Conservation (phyloP, 2,888 invertebrate species). For the Brenthis daphne region DNA sequence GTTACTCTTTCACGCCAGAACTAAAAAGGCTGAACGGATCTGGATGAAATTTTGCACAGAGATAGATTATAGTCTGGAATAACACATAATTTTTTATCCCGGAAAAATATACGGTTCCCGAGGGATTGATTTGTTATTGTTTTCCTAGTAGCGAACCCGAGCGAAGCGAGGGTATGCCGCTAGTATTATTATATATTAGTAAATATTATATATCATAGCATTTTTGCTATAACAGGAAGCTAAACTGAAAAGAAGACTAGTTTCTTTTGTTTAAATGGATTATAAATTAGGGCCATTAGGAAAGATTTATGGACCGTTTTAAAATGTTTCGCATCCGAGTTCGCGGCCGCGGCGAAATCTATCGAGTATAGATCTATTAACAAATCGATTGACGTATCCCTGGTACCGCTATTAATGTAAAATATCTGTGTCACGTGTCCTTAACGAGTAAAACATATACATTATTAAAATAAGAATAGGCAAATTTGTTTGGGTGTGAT, state of each 20-base stretch:
- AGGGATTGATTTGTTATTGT: too few relatives aligned
- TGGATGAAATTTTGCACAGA: too few relatives aligned
- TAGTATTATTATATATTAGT: too few relatives aligned
- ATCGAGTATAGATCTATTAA: conserved; percentile 23
- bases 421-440: conserved; percentile 18
- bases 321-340: conserved; percentile 18
- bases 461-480: conserved; percentile 11
- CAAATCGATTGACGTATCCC: conserved; percentile 16
- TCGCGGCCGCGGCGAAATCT: conserved; percentile 24
- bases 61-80: too few relatives aligned
- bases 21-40: too few relatives aligned
- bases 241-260: background rate
- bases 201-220: too few relatives aligned
- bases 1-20: too few relatives aligned
- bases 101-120: too few relatives aligned
- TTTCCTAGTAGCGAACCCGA: too few relatives aligned
- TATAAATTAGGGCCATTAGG: conserved; percentile 20
- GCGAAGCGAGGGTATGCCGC: too few relatives aligned
- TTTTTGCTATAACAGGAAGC: too few relatives aligned
- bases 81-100: too few relatives aligned
- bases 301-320: conserved; percentile 26
- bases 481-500: conserved; percentile 25
- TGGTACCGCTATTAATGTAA: conserved; percentile 8
- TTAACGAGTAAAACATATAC: conserved; percentile 1
- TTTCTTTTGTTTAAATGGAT: conserved; percentile 15